Percentiles rank a stretch among this genome's conserved stretches.
Conservation (phyloP, 1,140 invertebrate species). For the Orchesella cincta region DNA sequence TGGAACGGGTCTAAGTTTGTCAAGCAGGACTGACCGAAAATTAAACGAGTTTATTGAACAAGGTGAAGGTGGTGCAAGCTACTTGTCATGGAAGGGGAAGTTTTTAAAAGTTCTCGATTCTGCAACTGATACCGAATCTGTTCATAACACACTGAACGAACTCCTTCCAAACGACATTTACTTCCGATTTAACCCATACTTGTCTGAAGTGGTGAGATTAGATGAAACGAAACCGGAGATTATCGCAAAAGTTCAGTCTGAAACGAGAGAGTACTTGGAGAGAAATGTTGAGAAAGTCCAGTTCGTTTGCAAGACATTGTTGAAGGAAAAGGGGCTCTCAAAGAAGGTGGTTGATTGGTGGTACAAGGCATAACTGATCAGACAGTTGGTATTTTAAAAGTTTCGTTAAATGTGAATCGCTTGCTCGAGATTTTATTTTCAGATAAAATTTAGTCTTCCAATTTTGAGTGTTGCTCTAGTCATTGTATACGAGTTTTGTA, state of each 20-base stretch:
- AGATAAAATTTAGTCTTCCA: no score
- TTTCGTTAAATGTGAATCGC: no score
- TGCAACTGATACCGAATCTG: constrained; percentile 85
- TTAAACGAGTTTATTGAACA: constrained; percentile 50
- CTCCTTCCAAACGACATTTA: constrained; percentile 76
- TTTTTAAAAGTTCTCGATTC: constrained; percentile 82
- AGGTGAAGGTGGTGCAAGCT: constrained; percentile 38
- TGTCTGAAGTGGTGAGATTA: constrained; percentile 77
- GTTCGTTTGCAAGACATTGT: constrained; percentile 5
- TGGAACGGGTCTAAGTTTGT: constrained; percentile 73
- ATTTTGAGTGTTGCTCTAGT: no score
- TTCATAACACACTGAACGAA: constrained; percentile 80
- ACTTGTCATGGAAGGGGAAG: constrained; percentile 60
- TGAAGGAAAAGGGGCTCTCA: constrained; percentile 29
- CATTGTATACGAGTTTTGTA: no score
- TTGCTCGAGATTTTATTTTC: no score
- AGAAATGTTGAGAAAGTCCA: constrained; percentile 42
- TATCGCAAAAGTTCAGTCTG: constrained; percentile 64
- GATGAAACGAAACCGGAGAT: constrained; percentile 77
- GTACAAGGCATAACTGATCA: constrained; percentile 1
- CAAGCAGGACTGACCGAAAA: constrained; percentile 49
- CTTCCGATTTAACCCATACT: constrained; percentile 87
- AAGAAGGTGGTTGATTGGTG: constrained; percentile 41
- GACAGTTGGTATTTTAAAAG: no score
- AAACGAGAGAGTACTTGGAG: constrained; percentile 53